A percentile compares a stretch with the other conserved stretches of the same genome.
These are phyloP conservation scores for Ia io DNA, from an alignment of 2,113 vertebrate species.

Conservation along the genomic window DNA sequence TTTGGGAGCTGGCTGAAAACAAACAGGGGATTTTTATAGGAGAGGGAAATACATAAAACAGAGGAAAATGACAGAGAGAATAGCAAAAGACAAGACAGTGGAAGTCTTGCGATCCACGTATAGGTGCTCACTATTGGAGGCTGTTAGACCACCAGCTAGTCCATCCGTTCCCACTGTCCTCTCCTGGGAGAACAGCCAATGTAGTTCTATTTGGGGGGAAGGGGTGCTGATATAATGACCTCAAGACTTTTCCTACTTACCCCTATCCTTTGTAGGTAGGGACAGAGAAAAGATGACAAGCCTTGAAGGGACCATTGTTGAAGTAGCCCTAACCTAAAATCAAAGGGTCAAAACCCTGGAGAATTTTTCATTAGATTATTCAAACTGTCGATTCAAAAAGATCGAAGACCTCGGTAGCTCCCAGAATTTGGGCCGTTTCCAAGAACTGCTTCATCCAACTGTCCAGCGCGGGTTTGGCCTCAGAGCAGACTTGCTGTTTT, in stretches of 20 bases:
- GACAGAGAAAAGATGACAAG: not conserved
- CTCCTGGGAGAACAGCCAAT: not conserved
- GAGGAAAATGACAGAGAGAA: not conserved
- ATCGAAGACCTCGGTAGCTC: not conserved
- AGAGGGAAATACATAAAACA: not conserved
- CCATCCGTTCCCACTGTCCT: rapidly evolving
- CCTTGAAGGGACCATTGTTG: not conserved
- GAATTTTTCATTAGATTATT: not conserved
- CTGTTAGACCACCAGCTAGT: rapidly evolving
- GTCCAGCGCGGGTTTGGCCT: not conserved
- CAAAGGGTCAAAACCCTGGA: not conserved
- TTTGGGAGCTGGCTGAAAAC: not conserved
- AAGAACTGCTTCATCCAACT: conserved; percentile 15
- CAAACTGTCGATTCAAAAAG: not conserved
- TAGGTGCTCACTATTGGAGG: not conserved
- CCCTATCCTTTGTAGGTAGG: not conserved
- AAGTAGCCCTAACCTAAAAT: not conserved
- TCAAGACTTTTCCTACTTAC: not conserved
- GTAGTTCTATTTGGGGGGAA: rapidly evolving
- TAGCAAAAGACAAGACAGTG: not conserved
- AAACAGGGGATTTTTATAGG: not conserved
- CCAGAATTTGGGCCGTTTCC: conserved; percentile 46
- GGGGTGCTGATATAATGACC: not conserved
- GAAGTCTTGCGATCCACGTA: rapidly evolving
- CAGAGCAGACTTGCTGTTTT: not conserved